These are phyloP conservation scores for Cartodere bifasciata DNA, from an alignment of 2,888 invertebrate species.

Conservation along the genomic window DNA sequence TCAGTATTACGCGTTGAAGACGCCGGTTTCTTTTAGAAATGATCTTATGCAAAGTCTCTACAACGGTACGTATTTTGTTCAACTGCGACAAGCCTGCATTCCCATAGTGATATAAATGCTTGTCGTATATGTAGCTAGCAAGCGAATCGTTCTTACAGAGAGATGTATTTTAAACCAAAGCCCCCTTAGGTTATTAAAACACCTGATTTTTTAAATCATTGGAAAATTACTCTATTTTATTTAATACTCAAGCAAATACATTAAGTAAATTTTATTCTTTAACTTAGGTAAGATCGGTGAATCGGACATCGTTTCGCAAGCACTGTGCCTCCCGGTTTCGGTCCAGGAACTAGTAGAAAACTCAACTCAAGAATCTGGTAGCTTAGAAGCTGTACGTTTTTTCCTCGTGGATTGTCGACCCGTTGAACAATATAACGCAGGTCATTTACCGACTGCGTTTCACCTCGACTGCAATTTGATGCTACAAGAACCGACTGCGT, in stretches of 20 bases:
- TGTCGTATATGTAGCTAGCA: too few relatives aligned
- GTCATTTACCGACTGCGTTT: conserved; percentile 94
- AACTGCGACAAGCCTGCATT: too few relatives aligned
- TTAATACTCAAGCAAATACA: too few relatives aligned
- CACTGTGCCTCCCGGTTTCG: conserved; percentile 91
- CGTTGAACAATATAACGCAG: conserved; percentile 91
- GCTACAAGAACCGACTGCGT: conserved; percentile 92
- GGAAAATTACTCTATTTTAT: too few relatives aligned
- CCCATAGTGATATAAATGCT: too few relatives aligned
- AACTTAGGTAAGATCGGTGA: conserved; percentile 8
- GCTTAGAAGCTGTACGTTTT: conserved; percentile 58
- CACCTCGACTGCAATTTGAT: conserved; percentile 95
- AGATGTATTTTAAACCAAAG: too few relatives aligned
- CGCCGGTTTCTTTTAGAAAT: conserved; percentile 83
- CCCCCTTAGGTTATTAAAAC: too few relatives aligned
- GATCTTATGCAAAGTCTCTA: conserved; percentile 58
- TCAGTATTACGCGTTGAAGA: conserved; percentile 88
- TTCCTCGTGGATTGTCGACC: conserved; percentile 96
- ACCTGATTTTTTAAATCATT: too few relatives aligned
- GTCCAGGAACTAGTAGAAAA: conserved; percentile 85
- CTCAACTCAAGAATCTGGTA: conserved; percentile 50
- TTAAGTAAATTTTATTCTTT: too few relatives aligned
- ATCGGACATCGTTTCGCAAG: conserved; percentile 41
- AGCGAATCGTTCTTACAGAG: too few relatives aligned
- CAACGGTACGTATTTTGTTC: too few relatives aligned